Conservation (phyloP, 2,888 invertebrate species). For the Watsonalla cultraria region DNA sequence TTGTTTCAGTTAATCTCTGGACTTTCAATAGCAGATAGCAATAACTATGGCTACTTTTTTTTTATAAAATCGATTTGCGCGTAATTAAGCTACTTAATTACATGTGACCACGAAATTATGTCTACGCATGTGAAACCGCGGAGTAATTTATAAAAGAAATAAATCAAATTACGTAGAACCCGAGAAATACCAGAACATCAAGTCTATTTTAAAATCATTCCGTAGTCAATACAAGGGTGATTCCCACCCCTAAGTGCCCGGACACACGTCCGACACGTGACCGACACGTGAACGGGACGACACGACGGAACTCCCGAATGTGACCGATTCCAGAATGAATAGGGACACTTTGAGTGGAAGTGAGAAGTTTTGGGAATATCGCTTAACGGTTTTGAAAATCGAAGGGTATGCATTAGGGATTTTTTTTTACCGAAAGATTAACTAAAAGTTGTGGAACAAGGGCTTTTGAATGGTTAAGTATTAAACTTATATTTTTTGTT, state of each 20-base stretch:
- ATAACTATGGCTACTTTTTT: too few species aligned
- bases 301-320: constrained; percentile 45
- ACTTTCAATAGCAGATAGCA: too few species aligned
- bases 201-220: constrained; percentile 16
- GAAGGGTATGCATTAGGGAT: background rate
- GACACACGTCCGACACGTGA: constrained; percentile 44
- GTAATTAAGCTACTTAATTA: too few species aligned
- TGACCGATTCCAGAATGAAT: constrained; percentile 42
- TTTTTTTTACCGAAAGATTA: too few species aligned
- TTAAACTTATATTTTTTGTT: too few species aligned
- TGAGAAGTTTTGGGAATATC: constrained; percentile 30
- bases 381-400: background rate
- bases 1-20: too few species aligned
- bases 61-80: too few species aligned
- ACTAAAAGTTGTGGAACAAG: too few species aligned
- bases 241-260: constrained; percentile 14
- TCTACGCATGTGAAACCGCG: too few species aligned
- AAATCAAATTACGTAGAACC: constrained; percentile 4
- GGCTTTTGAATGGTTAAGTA: too few species aligned
- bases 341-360: constrained; percentile 48
- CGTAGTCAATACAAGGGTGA: constrained; percentile 1
- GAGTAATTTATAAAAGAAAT: too few species aligned
- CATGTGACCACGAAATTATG: too few species aligned
- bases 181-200: constrained; percentile 12
- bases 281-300: constrained; percentile 36